Evolutionary conservation across 1,140 invertebrate genomes (phyloP), one percentile per base, ranked within the genome.

Genomic region (Penaeus japonicus): DNA sequence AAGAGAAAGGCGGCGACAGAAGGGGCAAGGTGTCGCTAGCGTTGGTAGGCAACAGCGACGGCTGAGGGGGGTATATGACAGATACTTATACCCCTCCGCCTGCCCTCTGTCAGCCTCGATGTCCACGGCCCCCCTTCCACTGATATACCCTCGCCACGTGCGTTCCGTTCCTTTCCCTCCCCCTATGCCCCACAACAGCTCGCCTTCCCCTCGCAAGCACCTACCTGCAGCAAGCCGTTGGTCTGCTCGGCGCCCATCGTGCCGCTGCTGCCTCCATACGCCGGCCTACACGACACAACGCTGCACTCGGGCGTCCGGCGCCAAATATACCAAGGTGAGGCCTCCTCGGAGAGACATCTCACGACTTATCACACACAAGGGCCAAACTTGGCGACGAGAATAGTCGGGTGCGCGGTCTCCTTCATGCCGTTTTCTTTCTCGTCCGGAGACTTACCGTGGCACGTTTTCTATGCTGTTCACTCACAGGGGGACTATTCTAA

Each of bases 271-370:
- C 65, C 35, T 35, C 39, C 59, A 62, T 20, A 32, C 79, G n/a
- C 79, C 54, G 30, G 75, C 82, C 24, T 73, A 73, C 2, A 27
- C 24, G 27, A 24, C 65, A 73, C 24, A 24, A 1, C 12, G 65
- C 65, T 32, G 24, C 24, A 73, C 65, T 73, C 65, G 24, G 65
- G 65, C 65, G 32, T 32, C 54, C 65, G 70, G 80, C 79, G 86
- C 86, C 86, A 88, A 88, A 88, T 88, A 88, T 88, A 88, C 86
- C 70, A 70, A n/a, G 27, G 57, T 55, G 75, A 59, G 47, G 65
- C 54, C 47, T 82, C 65, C 53, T 82, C 79, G 20, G 54, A 20
- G 54, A 59, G 70, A 70, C 86, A 62, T 59, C 70, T 57, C 65
- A 83, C 22, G 62, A 83, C 79, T 88, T 87, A 87, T 87, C 39